These are phyloP conservation scores for Lacerta agilis DNA, from an alignment of 2,797 vertebrate species.

Conservation along the genomic window DNA sequence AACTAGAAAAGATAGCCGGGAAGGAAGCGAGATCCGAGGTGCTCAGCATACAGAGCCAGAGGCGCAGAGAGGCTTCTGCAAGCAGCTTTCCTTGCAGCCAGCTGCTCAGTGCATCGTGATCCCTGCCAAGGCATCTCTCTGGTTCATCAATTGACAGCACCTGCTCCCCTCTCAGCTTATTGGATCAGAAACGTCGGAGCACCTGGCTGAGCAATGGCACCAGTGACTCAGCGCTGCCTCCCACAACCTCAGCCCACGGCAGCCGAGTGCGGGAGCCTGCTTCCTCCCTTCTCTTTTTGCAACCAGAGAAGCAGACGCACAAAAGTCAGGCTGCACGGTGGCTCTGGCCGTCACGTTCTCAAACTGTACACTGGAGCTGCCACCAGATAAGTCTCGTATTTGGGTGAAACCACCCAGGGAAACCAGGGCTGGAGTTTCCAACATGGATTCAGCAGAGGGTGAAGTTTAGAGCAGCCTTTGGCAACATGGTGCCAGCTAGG, in stretches of 20 bases:
- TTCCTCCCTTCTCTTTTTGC: fast-evolving
- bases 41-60: constrained; percentile 34
- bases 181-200: neutral
- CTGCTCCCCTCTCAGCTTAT: constrained; percentile 50
- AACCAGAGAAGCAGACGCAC: neutral
- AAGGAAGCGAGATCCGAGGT: constrained; percentile 43
- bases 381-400: neutral
- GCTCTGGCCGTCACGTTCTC: neutral
- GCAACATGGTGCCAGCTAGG: neutral
- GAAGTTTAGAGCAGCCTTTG: neutral
- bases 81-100: constrained; percentile 53
- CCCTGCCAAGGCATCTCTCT: constrained; percentile 46
- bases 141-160: constrained; percentile 62
- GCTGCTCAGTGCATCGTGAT: constrained; percentile 41
- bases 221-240: neutral
- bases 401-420: fast-evolving
- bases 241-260: constrained; percentile 21
- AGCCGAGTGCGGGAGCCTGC: neutral
- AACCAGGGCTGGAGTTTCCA: constrained; percentile 11
- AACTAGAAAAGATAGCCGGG: constrained; percentile 46
- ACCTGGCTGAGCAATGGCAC: constrained; percentile 3
- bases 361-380: neutral
- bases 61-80: constrained; percentile 42
- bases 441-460: neutral
- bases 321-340: neutral